Percentiles rank a stretch among this genome's conserved stretches.
Conservation (phyloP, 2,797 vertebrate genomes). For the Coranthus polyacanthus region DNA sequence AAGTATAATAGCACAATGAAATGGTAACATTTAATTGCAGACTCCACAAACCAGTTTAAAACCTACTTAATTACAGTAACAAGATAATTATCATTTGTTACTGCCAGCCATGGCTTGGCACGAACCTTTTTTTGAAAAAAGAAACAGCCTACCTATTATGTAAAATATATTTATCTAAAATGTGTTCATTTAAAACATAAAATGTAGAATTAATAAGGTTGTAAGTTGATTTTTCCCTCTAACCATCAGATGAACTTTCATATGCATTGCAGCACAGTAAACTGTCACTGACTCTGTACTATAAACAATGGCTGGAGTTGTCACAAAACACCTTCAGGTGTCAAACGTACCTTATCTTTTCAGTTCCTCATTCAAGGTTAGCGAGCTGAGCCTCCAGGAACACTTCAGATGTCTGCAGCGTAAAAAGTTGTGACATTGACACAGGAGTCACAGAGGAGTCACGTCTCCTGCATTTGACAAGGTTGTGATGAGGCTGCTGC, state of each 20-base stretch:
- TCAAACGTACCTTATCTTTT: constrained; percentile 54
- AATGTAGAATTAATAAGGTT: background rate
- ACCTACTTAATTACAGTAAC: constrained; percentile 16
- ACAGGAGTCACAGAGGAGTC: constrained; percentile 55
- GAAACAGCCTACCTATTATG: too few species aligned
- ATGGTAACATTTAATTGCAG: background rate
- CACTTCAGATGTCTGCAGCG: constrained; percentile 54
- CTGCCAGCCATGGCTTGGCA: background rate
- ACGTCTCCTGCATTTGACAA: constrained; percentile 55
- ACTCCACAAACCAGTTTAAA: background rate
- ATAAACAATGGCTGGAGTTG: constrained; percentile 52
- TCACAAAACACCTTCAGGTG: constrained; percentile 39
- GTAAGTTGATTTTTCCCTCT: background rate
- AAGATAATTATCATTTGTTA: constrained; percentile 13
- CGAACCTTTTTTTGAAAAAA: too few species aligned
- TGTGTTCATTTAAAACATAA: too few species aligned
- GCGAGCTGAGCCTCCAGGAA: constrained; percentile 45
- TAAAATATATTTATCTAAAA: too few species aligned
- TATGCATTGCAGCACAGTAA: constrained; percentile 6
- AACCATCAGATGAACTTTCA: constrained; percentile 20
- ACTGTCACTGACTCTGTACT: constrained; percentile 18
- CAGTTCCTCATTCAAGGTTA: constrained; percentile 63
- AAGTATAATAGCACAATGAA: background rate
- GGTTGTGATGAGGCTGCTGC: constrained; percentile 51
- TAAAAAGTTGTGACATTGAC: constrained; percentile 69